phyloP scores from a whole-genome alignment of 2,888 invertebrate species.

The Macrosoma leucophasiata region DNA sequence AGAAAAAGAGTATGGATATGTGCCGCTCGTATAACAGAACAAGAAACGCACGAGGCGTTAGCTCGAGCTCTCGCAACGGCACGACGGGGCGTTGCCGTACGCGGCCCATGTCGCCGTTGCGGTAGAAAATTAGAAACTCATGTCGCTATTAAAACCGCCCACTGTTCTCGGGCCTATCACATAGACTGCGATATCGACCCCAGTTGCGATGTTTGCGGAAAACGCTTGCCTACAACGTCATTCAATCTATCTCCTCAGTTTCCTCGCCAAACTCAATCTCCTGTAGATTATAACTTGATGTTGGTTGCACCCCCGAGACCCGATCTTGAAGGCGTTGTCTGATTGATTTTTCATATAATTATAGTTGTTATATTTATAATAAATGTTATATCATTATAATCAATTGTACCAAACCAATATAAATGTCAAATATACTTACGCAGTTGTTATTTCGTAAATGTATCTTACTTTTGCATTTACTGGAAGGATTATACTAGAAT shows the following conservation, averaged over 20 bases:
- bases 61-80: slow-evolving; percentile 46
- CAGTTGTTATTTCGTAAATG: too few relatives aligned
- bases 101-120: slow-evolving; percentile 49
- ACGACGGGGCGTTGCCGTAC: slow-evolving; percentile 46
- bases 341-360: too few relatives aligned
- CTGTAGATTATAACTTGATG: slow-evolving; percentile 37
- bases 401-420: too few relatives aligned
- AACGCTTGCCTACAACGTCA: slow-evolving; percentile 31
- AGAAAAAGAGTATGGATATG: slow-evolving; percentile 36
- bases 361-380: too few relatives aligned
- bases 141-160: slow-evolving; percentile 40
- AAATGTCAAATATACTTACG: too few relatives aligned
- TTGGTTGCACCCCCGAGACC: slow-evolving; percentile 59
- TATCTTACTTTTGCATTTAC: too few relatives aligned
- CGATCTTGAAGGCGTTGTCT: slow-evolving; percentile 58
- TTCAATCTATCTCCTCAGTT: slow-evolving; percentile 29
- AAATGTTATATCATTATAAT: too few relatives aligned
- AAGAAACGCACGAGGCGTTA: slow-evolving; percentile 44
- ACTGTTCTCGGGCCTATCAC: slow-evolving; percentile 57
- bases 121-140: slow-evolving; percentile 34
- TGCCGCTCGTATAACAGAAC: slow-evolving; percentile 35
- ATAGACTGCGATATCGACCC: slow-evolving; percentile 39
- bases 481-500: too few relatives aligned
- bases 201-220: slow-evolving; percentile 47
- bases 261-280: slow-evolving; percentile 27